Conservation (phyloP, 2,888 invertebrate species). For the Epiblema foenella region DNA sequence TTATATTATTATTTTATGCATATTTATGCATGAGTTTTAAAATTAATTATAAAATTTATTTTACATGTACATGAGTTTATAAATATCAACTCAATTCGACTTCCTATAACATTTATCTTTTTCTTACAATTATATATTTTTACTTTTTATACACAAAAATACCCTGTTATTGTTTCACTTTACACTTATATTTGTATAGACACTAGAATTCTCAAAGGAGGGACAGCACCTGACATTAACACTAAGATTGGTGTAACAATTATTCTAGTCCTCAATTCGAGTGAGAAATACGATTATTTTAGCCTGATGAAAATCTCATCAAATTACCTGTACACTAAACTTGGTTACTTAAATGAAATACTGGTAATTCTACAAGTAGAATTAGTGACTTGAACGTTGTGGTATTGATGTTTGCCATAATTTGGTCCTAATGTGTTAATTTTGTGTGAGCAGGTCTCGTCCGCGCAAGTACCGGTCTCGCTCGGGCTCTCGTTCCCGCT, state of each 20-base stretch:
- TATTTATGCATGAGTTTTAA: too few relatives aligned
- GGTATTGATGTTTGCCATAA: not conserved
- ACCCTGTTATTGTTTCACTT: not conserved
- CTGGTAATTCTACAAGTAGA: not conserved
- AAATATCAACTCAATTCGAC: too few relatives aligned
- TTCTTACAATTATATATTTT: too few relatives aligned
- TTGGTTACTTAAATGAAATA: not conserved
- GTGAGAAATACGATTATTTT: not conserved
- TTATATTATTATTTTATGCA: too few relatives aligned
- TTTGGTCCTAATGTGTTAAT: not conserved
- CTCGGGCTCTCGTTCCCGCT: constrained; percentile 86
- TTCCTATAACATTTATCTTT: too few relatives aligned
- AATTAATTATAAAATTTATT: too few relatives aligned
- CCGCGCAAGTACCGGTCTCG: constrained; percentile 88
- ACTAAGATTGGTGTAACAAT: too few relatives aligned
- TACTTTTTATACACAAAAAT: not conserved
- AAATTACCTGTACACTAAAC: not conserved
- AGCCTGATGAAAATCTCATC: too few relatives aligned
- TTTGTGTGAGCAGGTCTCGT: constrained; percentile 76
- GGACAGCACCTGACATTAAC: too few relatives aligned
- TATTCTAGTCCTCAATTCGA: not conserved
- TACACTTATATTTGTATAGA: not conserved
- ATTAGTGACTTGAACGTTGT: not conserved
- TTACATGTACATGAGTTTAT: too few relatives aligned
- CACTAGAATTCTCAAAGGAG: too few relatives aligned